Evolutionary conservation across 2,888 invertebrate genomes (phyloP).

Genomic region (Brachyopa scutellaris): DNA sequence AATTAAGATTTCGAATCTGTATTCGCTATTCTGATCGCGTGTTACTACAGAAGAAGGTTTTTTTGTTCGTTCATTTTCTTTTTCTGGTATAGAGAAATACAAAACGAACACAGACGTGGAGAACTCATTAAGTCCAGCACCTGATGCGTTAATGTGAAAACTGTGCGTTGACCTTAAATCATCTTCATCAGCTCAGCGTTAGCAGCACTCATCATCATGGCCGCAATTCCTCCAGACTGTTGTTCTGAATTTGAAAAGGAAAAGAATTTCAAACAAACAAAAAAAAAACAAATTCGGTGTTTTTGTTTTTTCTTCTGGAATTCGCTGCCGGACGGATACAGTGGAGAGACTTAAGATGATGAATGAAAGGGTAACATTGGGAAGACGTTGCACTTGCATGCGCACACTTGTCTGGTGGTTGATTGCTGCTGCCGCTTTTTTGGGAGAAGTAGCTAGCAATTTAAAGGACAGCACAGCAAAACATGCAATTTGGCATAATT

Average conservation of each 20-base stretch:
- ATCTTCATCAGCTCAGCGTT: slow-evolving; percentile 21
- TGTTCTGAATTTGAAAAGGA: slow-evolving; percentile 8
- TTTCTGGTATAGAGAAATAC: neutral
- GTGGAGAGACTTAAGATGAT: slow-evolving; percentile 19
- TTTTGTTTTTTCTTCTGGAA: neutral
- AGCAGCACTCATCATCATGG: slow-evolving; percentile 31
- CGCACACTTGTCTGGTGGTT: slow-evolving; percentile 15
- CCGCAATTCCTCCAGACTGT: slow-evolving; percentile 15
- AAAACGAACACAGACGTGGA: slow-evolving; percentile 17
- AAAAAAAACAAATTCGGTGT: neutral
- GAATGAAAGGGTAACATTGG: slow-evolving; percentile 46
- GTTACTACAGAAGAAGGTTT: slow-evolving; percentile 33
- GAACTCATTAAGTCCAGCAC: slow-evolving; percentile 60
- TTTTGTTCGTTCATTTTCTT: slow-evolving; percentile 1
- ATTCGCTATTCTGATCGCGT: slow-evolving; percentile 57
- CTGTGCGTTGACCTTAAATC: slow-evolving; percentile 61
- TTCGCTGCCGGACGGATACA: slow-evolving; percentile 4
- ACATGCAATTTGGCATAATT: slow-evolving; percentile 38
- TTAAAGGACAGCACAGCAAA: slow-evolving; percentile 32
- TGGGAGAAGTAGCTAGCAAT: slow-evolving; percentile 2
- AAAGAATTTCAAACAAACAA: no score
- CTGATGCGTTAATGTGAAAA: slow-evolving; percentile 63
- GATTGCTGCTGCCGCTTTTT: neutral
- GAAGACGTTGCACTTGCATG: slow-evolving; percentile 34
- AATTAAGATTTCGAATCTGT: slow-evolving; percentile 41